These are phyloP conservation scores for Myotis brandtii DNA, from an alignment of 2,113 vertebrate genomes.

Conservation along the genomic window DNA sequence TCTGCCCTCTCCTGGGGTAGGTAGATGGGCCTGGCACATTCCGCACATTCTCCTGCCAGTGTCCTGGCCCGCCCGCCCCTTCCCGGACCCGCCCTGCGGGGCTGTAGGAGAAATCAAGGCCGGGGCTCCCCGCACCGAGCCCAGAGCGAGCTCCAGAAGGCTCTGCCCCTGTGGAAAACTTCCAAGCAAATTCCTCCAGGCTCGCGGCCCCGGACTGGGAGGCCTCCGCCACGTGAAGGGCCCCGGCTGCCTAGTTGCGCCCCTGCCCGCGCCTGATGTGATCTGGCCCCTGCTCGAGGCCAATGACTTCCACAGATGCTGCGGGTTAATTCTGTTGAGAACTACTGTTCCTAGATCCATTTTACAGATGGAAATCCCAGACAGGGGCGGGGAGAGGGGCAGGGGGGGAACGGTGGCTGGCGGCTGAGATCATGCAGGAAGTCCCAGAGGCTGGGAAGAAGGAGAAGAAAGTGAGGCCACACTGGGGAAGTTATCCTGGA, in stretches of 20 bases:
- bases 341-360: constrained; percentile 75
- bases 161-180: background rate
- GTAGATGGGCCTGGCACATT: constrained; percentile 82
- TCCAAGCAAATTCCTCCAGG: constrained; percentile 55
- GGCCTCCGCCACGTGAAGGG: constrained; percentile 49
- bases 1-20: constrained; percentile 76
- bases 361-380: constrained; percentile 77
- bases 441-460: constrained; percentile 25
- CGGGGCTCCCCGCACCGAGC: background rate
- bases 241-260: background rate
- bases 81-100: background rate
- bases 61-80: constrained; percentile 49
- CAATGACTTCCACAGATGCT: constrained; percentile 74
- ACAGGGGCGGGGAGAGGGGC: constrained; percentile 35
- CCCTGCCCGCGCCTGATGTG: background rate
- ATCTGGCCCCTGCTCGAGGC: background rate
- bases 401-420: background rate
- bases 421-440: constrained; percentile 70
- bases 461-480: background rate
- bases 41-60: constrained; percentile 76
- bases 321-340: constrained; percentile 8
- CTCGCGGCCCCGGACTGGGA: background rate
- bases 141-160: background rate
- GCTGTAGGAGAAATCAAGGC: constrained; percentile 69
- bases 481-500: background rate